Percentiles rank a stretch among this genome's conserved stretches.
Conservation (phyloP, 2,888 invertebrate genomes). For the Ornithoptera priamus region DNA sequence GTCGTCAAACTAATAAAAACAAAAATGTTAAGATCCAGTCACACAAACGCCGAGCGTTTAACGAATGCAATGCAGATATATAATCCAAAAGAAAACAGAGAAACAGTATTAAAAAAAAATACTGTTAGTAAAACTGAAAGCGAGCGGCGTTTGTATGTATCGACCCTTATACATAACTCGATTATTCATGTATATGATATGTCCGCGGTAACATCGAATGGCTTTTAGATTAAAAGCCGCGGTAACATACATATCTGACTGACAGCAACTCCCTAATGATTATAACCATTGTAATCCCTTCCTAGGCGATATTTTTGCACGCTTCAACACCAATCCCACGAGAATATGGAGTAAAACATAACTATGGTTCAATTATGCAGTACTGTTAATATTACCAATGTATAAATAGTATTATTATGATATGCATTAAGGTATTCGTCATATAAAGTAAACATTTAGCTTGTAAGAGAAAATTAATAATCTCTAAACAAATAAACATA, state of each 20-base stretch:
- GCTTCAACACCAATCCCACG: conserved; percentile 5
- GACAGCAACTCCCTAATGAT: conserved; percentile 26
- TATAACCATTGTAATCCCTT: conserved; percentile 31
- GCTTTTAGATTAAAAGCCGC: conserved; percentile 63
- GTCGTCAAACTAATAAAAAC: conserved; percentile 15
- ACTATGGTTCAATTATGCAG: not conserved
- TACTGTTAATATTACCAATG: not conserved
- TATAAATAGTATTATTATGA: no score
- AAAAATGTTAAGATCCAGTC: not conserved
- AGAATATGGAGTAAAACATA: not conserved
- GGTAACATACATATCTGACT: conserved; percentile 28
- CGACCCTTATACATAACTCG: conserved; percentile 49
- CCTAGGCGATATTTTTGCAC: conserved; percentile 32
- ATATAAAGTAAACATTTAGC: no score
- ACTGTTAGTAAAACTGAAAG: not conserved
- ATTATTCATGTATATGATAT: conserved; percentile 46
- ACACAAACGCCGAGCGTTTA: conserved; percentile 34
- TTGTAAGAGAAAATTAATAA: not conserved
- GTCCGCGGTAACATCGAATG: conserved; percentile 63
- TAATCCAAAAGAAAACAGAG: conserved; percentile 20
- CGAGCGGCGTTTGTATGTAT: not conserved
- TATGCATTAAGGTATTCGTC: no score
- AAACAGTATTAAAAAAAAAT: not conserved
- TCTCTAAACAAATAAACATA: not conserved
- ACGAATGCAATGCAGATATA: not conserved